A percentile compares a stretch with the other conserved stretches of the same genome.
phyloP scores from a whole-genome alignment of 2,888 invertebrate genomes.

The Agrypnus murinus region DNA sequence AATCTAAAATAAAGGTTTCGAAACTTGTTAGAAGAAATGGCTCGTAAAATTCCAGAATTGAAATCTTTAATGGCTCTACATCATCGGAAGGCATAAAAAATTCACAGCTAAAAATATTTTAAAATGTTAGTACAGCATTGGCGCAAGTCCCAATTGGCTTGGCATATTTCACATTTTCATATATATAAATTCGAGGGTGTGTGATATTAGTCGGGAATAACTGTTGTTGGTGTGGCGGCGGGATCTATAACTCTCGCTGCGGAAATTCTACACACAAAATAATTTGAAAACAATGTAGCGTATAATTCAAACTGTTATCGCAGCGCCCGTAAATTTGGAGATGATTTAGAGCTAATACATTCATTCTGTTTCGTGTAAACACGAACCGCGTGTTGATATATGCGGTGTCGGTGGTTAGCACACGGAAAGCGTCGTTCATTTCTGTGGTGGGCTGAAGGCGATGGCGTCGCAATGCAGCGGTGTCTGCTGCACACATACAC shows the following conservation, averaged over 20 bases:
- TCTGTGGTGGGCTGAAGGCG: conserved; percentile 26
- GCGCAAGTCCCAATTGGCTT: conserved; percentile 42
- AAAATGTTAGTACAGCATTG: conserved; percentile 36
- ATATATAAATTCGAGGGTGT: conserved; percentile 40
- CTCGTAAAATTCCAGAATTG: too few relatives aligned
- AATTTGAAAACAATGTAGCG: conserved; percentile 69
- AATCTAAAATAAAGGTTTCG: too few relatives aligned
- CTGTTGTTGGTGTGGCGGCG: conserved; percentile 43
- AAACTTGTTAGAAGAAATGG: too few relatives aligned
- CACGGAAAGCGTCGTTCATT: conserved; percentile 53
- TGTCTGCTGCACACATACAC: conserved; percentile 51
- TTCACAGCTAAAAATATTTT: conserved; percentile 18
- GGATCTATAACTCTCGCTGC: conserved; percentile 50
- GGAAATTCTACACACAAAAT: conserved; percentile 62
- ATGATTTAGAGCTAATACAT: conserved; percentile 67
- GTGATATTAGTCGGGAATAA: conserved; percentile 44
- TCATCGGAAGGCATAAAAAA: conserved; percentile 25
- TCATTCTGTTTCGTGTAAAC: conserved; percentile 64
- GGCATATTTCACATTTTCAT: conserved; percentile 42
- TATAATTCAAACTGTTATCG: conserved; percentile 68
- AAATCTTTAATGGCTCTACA: background rate
- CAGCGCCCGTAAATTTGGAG: conserved; percentile 64
- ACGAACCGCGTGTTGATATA: conserved; percentile 59
- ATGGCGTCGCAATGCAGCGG: conserved; percentile 51
- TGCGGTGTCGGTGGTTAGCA: conserved; percentile 52